A percentile compares a stretch with the other conserved stretches of the same genome.
Evolutionary conservation across 2,888 invertebrate species (phyloP).

Genomic region (Calameuta filiformis): DNA sequence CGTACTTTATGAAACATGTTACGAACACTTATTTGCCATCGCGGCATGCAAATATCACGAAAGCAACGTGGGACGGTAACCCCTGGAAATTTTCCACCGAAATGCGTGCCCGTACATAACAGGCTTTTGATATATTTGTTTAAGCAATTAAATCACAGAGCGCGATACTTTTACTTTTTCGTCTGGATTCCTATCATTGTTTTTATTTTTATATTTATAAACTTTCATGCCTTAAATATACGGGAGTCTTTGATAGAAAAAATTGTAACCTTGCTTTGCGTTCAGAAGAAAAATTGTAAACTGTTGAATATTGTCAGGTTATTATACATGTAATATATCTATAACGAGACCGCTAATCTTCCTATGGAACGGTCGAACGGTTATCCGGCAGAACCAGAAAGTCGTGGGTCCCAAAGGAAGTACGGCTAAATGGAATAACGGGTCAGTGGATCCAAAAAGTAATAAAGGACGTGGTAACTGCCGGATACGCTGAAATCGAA

Average conservation of each 20-base stretch:
- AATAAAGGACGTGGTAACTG: not conserved
- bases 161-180: not conserved
- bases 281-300: not conserved
- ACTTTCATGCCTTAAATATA: not conserved
- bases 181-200: not conserved
- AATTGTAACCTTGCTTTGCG: not conserved
- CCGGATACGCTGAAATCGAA: not conserved
- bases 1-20: not conserved
- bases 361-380: not conserved
- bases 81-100: not conserved
- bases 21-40: not conserved
- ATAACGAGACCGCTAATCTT: not conserved
- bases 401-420: not conserved
- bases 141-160: not conserved
- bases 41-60: not conserved
- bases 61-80: not conserved
- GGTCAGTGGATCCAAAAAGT: not conserved
- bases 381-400: not conserved
- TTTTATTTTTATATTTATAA: too few species aligned
- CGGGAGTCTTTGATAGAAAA: not conserved
- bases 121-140: not conserved
- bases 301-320: not conserved
- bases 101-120: not conserved
- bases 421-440: not conserved
- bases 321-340: not conserved